These are phyloP conservation scores for Chaenogobius annularis DNA, from an alignment of 2,113 vertebrate genomes.

Conservation along the genomic window DNA sequence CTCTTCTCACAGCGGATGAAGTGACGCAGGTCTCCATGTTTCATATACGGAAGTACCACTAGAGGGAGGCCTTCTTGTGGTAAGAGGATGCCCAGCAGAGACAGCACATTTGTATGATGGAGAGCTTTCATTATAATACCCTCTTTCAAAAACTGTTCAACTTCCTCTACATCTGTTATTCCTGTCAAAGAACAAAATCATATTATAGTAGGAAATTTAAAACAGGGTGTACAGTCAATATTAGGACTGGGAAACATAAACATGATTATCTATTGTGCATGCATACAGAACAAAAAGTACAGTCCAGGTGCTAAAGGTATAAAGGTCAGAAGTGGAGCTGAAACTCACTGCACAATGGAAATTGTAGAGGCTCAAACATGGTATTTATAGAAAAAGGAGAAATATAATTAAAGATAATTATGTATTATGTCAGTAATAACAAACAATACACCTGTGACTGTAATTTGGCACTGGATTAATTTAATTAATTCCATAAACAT, in stretches of 20 bases:
- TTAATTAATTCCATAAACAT: neutral
- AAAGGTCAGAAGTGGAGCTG: no score
- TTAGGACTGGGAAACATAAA: neutral
- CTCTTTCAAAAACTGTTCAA: constrained; percentile 93
- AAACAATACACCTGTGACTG: neutral
- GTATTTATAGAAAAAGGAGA: neutral
- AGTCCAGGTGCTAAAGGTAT: no score
- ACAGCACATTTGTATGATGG: constrained; percentile 89
- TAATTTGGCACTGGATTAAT: neutral
- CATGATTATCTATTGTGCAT: no score
- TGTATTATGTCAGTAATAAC: no score
- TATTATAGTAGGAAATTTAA: neutral
- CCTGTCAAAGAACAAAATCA: constrained; percentile 66
- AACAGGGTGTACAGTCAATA: neutral
- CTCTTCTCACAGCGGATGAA: constrained; percentile 89
- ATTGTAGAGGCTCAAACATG: no score
- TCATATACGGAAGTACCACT: constrained; percentile 93
- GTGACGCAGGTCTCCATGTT: constrained; percentile 90
- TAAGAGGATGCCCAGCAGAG: constrained; percentile 88
- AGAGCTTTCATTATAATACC: constrained; percentile 96
- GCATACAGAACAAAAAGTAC: no score
- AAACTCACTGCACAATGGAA: no score
- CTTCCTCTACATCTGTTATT: constrained; percentile 93
- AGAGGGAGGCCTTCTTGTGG: constrained; percentile 87
- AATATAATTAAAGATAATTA: neutral